phyloP scores from a whole-genome alignment of 1,140 invertebrate genomes.

The Triops longicaudatus region DNA sequence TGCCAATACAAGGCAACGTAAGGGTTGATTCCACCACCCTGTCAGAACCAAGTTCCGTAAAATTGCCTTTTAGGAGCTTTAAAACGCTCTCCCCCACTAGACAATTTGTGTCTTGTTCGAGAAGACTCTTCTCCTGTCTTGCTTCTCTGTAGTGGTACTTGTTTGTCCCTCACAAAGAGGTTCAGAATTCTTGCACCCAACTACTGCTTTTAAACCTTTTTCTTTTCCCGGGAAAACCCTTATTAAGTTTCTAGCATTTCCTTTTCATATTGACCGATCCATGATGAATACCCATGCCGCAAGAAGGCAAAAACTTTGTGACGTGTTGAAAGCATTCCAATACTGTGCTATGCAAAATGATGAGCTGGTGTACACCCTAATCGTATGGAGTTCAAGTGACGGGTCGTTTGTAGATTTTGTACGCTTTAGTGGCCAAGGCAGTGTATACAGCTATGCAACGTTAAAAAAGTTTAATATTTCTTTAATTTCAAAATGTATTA shows the following conservation, averaged over 20 bases:
- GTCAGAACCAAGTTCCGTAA: not conserved
- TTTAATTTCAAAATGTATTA: slow-evolving; percentile 25
- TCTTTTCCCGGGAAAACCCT: not conserved
- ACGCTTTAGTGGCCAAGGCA: slow-evolving; percentile 14
- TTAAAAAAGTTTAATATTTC: not conserved
- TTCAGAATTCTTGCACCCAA: not conserved
- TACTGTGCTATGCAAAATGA: not conserved
- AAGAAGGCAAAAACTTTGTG: not conserved
- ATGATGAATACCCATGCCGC: not conserved
- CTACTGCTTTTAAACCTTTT: not conserved
- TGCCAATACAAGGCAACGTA: not conserved
- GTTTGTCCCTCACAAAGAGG: not conserved
- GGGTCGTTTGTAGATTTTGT: slow-evolving; percentile 5
- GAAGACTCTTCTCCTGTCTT: not conserved
- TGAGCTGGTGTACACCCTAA: not conserved
- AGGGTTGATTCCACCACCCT: not conserved
- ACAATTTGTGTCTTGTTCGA: not conserved
- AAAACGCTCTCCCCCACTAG: not conserved
- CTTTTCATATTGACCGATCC: not conserved
- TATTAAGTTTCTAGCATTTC: not conserved
- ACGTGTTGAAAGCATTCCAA: not conserved
- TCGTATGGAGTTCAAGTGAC: not conserved
- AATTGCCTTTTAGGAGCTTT: not conserved
- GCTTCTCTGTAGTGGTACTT: not conserved
- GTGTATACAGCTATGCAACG: slow-evolving; percentile 14